A percentile compares a stretch with the other conserved stretches of the same genome.
Evolutionary conservation across 2,888 invertebrate species (phyloP).

Genomic region (Ethmia dodecea): DNA sequence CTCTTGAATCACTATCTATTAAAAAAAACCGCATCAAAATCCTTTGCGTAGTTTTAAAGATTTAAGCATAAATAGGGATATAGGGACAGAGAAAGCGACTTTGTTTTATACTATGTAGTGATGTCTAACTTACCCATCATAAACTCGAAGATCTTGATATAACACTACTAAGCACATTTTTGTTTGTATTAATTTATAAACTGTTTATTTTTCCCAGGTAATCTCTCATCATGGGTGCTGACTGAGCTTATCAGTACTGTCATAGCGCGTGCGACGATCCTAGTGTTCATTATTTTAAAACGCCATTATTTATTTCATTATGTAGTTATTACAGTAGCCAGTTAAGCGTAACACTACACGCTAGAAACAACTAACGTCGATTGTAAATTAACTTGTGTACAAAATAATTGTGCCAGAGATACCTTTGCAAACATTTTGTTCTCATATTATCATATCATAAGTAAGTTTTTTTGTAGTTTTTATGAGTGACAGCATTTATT

Average conservation of each 20-base stretch:
- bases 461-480: conserved; percentile 27
- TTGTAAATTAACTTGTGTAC: conserved; percentile 25
- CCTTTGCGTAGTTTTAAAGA: too few relatives aligned
- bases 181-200: too few relatives aligned
- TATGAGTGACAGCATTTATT: conserved; percentile 51
- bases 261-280: conserved; percentile 9
- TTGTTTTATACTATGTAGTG: too few relatives aligned
- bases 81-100: too few relatives aligned
- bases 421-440: too few relatives aligned
- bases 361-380: conserved; percentile 24
- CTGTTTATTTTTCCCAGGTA: conserved; percentile 30
- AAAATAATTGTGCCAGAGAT: conserved; percentile 37
- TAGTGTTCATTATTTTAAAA: conserved; percentile 34
- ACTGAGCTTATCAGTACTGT: conserved; percentile 44
- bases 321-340: conserved; percentile 47
- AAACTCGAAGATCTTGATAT: too few relatives aligned
- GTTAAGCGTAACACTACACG: conserved; percentile 40
- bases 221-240: conserved; percentile 47
- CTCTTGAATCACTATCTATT: too few relatives aligned
- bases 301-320: conserved; percentile 55
- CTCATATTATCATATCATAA: conserved; percentile 30
- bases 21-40: too few relatives aligned
- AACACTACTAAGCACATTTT: too few relatives aligned
- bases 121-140: too few relatives aligned
- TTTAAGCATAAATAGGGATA: too few relatives aligned